Percentiles rank a stretch among this genome's conserved stretches.
Conservation (phyloP, 2,888 invertebrate genomes). For the Abrostola tripartita region DNA sequence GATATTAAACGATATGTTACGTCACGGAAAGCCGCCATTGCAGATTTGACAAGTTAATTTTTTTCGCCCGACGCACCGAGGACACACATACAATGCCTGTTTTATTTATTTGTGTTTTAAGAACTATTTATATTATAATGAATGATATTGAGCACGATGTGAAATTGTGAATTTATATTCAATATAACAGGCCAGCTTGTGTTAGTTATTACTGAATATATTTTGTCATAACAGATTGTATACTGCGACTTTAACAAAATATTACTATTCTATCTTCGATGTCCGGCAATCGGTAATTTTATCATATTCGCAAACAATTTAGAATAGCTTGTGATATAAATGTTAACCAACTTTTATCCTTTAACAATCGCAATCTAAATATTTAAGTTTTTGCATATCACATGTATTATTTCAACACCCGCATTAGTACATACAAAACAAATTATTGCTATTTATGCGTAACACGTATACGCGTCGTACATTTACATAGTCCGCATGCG, state of each 20-base stretch:
- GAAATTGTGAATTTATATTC: slow-evolving; percentile 1
- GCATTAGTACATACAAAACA: slow-evolving; percentile 29
- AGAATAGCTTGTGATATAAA: background rate
- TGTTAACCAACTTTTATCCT: too few relatives aligned
- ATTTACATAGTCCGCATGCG: slow-evolving; percentile 23
- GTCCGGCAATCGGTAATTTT: slow-evolving; percentile 12
- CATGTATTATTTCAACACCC: slow-evolving; percentile 21
- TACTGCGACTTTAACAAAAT: slow-evolving; percentile 19
- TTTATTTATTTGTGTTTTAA: slow-evolving; percentile 15
- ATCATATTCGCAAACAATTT: background rate
- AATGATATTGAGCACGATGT: slow-evolving; percentile 41
- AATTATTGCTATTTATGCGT: slow-evolving; percentile 42
- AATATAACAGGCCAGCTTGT: background rate
- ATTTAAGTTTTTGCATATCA: background rate
- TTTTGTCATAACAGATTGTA: slow-evolving; percentile 16
- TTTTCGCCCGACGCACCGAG: slow-evolving; percentile 47
- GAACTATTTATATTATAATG: slow-evolving; percentile 22
- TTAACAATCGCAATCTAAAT: too few relatives aligned
- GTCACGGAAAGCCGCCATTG: slow-evolving; percentile 57
- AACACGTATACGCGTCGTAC: slow-evolving; percentile 36
- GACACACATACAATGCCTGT: slow-evolving; percentile 38
- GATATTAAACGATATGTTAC: slow-evolving; percentile 15
- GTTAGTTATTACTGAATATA: slow-evolving; percentile 19
- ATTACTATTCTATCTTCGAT: slow-evolving; percentile 9
- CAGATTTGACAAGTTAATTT: slow-evolving; percentile 39